These are phyloP conservation scores for Hyposmocoma kahamanoa DNA, from an alignment of 1,140 invertebrate genomes.

Conservation along the genomic window DNA sequence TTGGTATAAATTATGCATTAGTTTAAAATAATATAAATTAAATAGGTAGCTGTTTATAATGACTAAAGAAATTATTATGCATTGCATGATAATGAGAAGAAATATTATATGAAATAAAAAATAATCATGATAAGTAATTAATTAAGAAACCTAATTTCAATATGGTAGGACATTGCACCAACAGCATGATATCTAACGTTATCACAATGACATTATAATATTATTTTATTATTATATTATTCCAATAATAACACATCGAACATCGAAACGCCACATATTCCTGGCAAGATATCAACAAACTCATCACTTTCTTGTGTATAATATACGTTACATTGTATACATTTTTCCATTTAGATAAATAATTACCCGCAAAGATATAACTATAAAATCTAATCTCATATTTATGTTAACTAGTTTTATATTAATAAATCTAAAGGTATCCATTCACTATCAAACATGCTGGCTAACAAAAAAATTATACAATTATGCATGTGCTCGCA, in stretches of 20 bases:
- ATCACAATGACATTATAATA: slow-evolving; percentile 60
- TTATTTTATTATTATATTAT: slow-evolving; percentile 41
- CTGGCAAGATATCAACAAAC: slow-evolving; percentile 60
- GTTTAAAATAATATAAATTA: too few species aligned
- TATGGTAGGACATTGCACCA: slow-evolving; percentile 39
- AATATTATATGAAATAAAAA: slow-evolving; percentile 22
- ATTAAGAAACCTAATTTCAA: slow-evolving; percentile 24
- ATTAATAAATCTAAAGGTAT: slow-evolving; percentile 25
- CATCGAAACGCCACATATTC: slow-evolving; percentile 48
- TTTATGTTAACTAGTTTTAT: slow-evolving; percentile 38
- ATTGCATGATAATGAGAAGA: slow-evolving; percentile 16
- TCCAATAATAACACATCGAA: slow-evolving; percentile 54
- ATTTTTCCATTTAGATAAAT: slow-evolving; percentile 48
- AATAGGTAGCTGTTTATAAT: slow-evolving; percentile 11
- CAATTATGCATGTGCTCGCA: too few species aligned
- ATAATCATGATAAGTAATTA: slow-evolving; percentile 17
- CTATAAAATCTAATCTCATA: slow-evolving; percentile 62
- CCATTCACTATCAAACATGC: too few species aligned
- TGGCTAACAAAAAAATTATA: too few species aligned
- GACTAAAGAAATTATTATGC: slow-evolving; percentile 31
- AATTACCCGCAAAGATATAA: slow-evolving; percentile 47
- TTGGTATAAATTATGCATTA: slow-evolving; percentile 31
- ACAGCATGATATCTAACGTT: slow-evolving; percentile 49
- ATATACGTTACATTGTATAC: slow-evolving; percentile 49
- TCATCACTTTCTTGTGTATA: slow-evolving; percentile 28